A percentile compares a stretch with the other conserved stretches of the same genome.
Conservation (phyloP, 2,888 invertebrate genomes). For the Diarsia rubi region DNA sequence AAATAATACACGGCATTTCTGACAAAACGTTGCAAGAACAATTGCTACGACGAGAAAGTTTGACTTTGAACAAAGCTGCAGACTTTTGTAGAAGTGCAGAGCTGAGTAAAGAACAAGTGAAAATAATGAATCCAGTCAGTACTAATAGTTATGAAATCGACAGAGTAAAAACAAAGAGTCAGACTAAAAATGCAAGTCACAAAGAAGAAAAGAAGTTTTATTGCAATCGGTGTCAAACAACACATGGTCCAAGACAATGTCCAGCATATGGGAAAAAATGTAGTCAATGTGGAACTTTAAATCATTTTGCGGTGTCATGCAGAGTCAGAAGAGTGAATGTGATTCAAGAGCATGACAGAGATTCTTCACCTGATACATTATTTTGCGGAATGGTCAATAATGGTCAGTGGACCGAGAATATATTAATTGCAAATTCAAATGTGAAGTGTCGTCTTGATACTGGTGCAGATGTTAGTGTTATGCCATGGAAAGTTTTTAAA, state of each 20-base stretch:
- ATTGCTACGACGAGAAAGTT: not conserved
- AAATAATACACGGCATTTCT: not conserved
- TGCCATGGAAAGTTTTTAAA: too few species aligned
- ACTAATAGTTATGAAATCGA: not conserved
- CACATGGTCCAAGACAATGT: too few species aligned
- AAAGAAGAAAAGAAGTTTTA: too few species aligned
- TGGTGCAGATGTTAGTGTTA: too few species aligned
- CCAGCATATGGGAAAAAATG: not conserved
- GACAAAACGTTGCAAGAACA: not conserved
- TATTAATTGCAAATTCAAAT: too few species aligned
- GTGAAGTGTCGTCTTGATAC: too few species aligned
- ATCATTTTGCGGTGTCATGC: too few species aligned
- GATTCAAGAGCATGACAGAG: not conserved
- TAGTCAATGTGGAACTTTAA: constrained; percentile 5
- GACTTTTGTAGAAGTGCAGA: constrained; percentile 5
- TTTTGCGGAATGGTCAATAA: too few species aligned
- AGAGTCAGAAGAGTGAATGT: too few species aligned
- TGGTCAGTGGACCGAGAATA: too few species aligned
- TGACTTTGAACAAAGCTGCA: not conserved
- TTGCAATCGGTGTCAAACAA: too few species aligned
- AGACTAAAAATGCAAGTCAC: not conserved
- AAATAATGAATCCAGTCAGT: constrained; percentile 2
- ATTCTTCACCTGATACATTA: not conserved
- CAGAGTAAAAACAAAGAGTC: not conserved
- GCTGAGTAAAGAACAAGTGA: not conserved